Conservation (phyloP, 2,797 vertebrate species). For the Moxostoma hubbsi region DNA sequence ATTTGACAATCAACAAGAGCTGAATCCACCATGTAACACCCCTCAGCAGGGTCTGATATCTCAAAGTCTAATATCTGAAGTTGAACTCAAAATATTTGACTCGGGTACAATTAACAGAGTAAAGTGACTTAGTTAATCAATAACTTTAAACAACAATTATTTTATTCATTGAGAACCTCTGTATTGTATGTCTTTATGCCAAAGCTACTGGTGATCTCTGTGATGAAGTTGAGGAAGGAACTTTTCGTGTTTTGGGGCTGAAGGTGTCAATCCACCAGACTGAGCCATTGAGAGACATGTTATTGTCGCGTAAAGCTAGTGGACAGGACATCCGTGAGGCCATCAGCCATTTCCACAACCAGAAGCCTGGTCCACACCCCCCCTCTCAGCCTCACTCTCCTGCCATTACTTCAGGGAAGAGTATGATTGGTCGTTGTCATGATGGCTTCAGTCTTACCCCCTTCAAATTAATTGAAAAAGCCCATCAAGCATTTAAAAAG, state of each 20-base stretch:
- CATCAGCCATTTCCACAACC: constrained; percentile 49
- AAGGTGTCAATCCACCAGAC: constrained; percentile 58
- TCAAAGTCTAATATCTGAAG: background rate
- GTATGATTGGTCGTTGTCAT: constrained; percentile 29
- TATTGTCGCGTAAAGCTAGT: constrained; percentile 49
- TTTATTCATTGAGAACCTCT: background rate
- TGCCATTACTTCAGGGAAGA: constrained; percentile 39
- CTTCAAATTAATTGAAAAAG: constrained; percentile 64
- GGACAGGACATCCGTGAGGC: constrained; percentile 43
- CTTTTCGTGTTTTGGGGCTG: constrained; percentile 60
- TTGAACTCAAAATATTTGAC: background rate
- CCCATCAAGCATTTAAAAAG: constrained; percentile 52
- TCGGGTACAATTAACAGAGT: constrained; percentile 6
- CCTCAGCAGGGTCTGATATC: constrained; percentile 6
- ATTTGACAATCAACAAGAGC: constrained; percentile 4
- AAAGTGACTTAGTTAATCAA: background rate
- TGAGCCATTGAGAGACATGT: constrained; percentile 49
- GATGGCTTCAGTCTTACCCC: constrained; percentile 56
- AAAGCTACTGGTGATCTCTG: background rate
- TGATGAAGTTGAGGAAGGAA: constrained; percentile 26
- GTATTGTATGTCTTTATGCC: constrained; percentile 4
- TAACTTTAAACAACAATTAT: background rate
- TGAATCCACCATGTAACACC: constrained; percentile 33
- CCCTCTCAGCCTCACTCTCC: background rate
- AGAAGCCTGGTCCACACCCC: constrained; percentile 2